Evolutionary conservation across 2,888 invertebrate genomes (phyloP), one percentile per base, ranked within the genome.

Genomic region (Elysia crispata): DNA sequence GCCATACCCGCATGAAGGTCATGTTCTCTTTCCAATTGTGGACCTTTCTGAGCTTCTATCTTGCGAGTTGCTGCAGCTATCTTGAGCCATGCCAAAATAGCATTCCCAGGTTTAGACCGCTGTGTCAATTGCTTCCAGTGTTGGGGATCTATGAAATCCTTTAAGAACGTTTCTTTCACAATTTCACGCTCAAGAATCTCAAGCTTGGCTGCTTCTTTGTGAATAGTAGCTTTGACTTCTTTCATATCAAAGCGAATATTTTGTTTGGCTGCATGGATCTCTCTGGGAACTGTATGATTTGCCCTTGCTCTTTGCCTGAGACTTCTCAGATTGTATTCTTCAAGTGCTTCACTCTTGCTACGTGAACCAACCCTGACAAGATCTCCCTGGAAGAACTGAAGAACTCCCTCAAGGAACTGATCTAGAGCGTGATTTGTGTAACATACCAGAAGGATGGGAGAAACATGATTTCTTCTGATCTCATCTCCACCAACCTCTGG

Each of bases 371-470:
- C 89, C 8, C 91, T 83, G 6, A 91, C 84, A 20, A 91, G 83
- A 1, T 86, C 85, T 0, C 85, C 85, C n/a, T 84, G 81, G 67
- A 85, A 85, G 81, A 89, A 90, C 8, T 82, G 74, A 18, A 85
- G 50, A n/a, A 91, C 87, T n/a, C 90, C 91, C 80, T 92, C 91
- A 20, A 92, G 84, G 82, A 92, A 92, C 84, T 92, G 91, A 84
- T 92, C 92, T 6, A 92, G 84, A 0, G 92, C 92, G 85, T 92
- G 92, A 76, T 92, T 92, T 30, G 92, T 92, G 83, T 91, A 92
- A 79, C 91, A 91, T 18, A 92, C 90, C 30, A 92, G 85, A 20
- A 92, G 81, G 77, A 92, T 89, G n/a, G 91, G 91, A 18, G 74
- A 66, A 18, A 31, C 30, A 11, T 76, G 80, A 28, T 76, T 69